phyloP scores from a whole-genome alignment of 1,140 invertebrate genomes.

The Drosophila quadrilineata region DNA sequence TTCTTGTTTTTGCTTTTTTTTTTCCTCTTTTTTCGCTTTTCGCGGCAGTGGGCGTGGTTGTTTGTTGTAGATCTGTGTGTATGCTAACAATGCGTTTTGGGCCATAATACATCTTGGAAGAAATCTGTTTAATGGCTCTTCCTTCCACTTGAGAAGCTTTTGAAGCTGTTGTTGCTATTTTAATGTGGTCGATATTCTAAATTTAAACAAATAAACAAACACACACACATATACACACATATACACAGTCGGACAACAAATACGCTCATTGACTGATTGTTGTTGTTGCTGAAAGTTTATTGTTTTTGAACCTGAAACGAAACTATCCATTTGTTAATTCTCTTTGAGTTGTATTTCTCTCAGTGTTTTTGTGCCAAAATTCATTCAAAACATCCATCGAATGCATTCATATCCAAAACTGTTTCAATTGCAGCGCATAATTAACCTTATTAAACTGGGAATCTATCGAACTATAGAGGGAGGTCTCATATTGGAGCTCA shows the following conservation, averaged over 20 bases:
- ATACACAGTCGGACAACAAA: conserved; percentile 13
- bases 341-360: conserved; percentile 14
- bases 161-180: conserved; percentile 76
- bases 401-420: conserved; percentile 15
- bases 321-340: conserved; percentile 61
- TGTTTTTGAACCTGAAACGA: conserved; percentile 68
- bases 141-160: conserved; percentile 69
- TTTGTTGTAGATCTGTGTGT: neutral
- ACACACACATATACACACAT: conserved; percentile 8
- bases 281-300: conserved; percentile 68
- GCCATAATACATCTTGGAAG: conserved; percentile 70
- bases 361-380: conserved; percentile 50
- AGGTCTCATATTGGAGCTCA: no score
- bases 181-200: conserved; percentile 78
- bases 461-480: no score
- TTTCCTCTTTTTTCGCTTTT: no score
- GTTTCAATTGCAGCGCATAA: no score
- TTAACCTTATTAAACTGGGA: no score
- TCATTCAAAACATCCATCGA: conserved; percentile 43
- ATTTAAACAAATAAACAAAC: conserved; percentile 78
- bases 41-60: neutral
- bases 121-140: conserved; percentile 69
- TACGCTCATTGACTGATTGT: conserved; percentile 14
- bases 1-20: no score
- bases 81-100: conserved; percentile 47